Evolutionary conservation across 1,140 invertebrate genomes (phyloP).

Genomic region (Drosophila nebulosa): DNA sequence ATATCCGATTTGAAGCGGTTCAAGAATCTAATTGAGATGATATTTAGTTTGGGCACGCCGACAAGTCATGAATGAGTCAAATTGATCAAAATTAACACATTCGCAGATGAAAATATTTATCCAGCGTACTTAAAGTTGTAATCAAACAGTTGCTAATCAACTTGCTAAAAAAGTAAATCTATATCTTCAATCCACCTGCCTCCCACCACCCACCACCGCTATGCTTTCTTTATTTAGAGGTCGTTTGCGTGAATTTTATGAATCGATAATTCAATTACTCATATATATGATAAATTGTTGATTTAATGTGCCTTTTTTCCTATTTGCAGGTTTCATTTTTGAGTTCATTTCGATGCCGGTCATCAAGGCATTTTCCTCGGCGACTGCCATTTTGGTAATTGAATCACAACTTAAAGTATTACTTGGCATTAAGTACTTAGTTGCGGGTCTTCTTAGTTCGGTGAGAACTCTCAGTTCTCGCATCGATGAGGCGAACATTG

Average conservation of each 20-base stretch:
- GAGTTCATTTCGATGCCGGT: constrained; percentile 97
- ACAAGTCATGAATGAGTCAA: background rate
- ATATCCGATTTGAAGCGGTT: background rate
- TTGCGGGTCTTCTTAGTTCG: constrained; percentile 88
- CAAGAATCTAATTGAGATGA: background rate
- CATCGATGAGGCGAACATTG: constrained; percentile 84
- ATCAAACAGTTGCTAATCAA: constrained; percentile 1
- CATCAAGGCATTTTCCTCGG: constrained; percentile 96
- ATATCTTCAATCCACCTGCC: background rate
- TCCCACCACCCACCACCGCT: too few relatives aligned
- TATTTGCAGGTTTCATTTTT: constrained; percentile 89
- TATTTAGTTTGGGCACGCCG: background rate
- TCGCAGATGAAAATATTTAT: background rate
- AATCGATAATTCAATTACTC: background rate
- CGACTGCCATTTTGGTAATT: constrained; percentile 95
- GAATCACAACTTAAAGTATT: constrained; percentile 93
- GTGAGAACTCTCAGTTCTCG: constrained; percentile 85
- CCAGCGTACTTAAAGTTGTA: background rate
- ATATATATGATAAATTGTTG: background rate
- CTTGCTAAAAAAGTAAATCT: background rate
- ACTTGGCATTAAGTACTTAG: constrained; percentile 88
- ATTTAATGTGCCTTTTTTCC: background rate
- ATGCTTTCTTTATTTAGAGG: background rate
- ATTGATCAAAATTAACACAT: constrained; percentile 2
- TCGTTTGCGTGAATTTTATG: background rate